Evolutionary conservation across 2,797 vertebrate genomes (phyloP), one percentile per base, ranked within the genome.

Genomic region (Adelosebastes latens): DNA sequence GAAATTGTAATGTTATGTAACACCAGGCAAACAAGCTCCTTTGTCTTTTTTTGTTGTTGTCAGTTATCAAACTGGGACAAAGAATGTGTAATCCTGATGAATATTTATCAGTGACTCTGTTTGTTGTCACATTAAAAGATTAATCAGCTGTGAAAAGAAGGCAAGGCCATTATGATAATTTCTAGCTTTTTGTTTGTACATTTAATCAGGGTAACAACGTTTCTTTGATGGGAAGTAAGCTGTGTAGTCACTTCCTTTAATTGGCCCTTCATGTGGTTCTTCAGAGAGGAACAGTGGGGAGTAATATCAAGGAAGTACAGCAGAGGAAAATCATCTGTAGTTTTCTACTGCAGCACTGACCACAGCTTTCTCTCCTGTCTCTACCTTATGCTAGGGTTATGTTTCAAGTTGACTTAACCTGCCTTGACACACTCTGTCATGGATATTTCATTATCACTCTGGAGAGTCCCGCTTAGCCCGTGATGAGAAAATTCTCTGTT

Each of bases 71-170:
- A 86, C 62, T 77, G 67, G 84, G 75, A 81, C 81, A 81, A 77
- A 66, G 18, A 63, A 46, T 60, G 61, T 42, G 29, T 67, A 82
- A 86, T 72, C 29, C 60, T 72, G 71, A 81, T 87, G 69, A 87
- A 90, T 87, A 88, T 88, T 87, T 72, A 85, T 80, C 74, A 77
- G 77, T 4, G 64, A 52, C 65, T 14, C 85, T 85, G 75, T 76
- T 86, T 85, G 75, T 76, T 86, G 82, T 80, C 78, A 82, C 62
- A 72, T 87, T 79, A 89, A 81, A 80, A 86, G 25, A 90, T 73
- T 74, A 82, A 86, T 89, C 70, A 80, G 70, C 64, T 80, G 72
- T 81, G 83, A 78, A 73, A 77, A 86, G 36, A 36, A 46, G 68
- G 77, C 69, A 18, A 72, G n/a, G 62, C 42, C 60, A 42, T 84